Percentiles rank a stretch among this genome's conserved stretches.
phyloP scores from a whole-genome alignment of 2,113 vertebrate genomes.

The Python bivittatus region DNA sequence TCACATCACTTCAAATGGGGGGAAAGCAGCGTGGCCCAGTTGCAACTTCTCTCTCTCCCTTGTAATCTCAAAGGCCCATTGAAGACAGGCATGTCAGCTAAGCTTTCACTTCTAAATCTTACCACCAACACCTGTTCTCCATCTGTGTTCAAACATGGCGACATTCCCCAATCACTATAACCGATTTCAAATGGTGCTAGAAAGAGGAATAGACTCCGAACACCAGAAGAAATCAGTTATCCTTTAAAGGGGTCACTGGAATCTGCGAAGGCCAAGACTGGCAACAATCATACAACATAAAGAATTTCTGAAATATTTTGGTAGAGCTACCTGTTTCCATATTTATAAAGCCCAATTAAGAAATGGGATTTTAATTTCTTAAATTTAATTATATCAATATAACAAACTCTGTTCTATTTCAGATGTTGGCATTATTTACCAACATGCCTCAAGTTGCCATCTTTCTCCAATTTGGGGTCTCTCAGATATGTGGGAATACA shows the following conservation, averaged over 20 bases:
- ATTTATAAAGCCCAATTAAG: background rate
- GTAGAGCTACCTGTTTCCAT: too few relatives aligned
- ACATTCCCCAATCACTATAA: constrained; percentile 94
- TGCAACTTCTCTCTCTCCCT: background rate
- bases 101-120: background rate
- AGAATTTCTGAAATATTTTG: background rate
- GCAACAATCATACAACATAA: background rate
- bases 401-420: background rate
- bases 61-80: background rate
- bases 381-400: too few relatives aligned
- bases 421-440: background rate
- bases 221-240: constrained; percentile 99
- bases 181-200: constrained; percentile 99
- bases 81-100: background rate
- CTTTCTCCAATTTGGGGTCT: background rate
- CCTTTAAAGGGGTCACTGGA: constrained; percentile 83
- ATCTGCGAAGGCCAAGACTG: constrained; percentile 18
- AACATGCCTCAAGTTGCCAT: background rate
- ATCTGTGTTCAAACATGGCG: constrained; percentile 27
- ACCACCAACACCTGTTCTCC: background rate
- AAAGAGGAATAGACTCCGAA: constrained; percentile 90
- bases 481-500: background rate
- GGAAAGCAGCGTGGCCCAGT: background rate
- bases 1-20: background rate
- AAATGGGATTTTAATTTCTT: background rate